These are phyloP conservation scores for Buphagus erythrorhynchus DNA, from an alignment of 2,797 vertebrate genomes.

Conservation along the genomic window DNA sequence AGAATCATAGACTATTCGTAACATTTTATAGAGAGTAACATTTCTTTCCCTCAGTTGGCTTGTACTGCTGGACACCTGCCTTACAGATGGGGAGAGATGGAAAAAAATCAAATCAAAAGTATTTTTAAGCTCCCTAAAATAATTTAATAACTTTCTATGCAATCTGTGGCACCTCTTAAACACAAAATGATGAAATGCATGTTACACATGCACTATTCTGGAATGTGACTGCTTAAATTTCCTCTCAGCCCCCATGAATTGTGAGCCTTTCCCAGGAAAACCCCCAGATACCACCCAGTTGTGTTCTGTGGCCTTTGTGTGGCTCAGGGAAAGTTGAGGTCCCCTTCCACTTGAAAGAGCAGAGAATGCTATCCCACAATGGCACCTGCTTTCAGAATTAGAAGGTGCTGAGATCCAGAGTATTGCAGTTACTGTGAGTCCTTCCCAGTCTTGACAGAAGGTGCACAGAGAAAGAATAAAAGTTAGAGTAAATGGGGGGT, in stretches of 20 bases:
- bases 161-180: conserved; percentile 61
- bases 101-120: conserved; percentile 43
- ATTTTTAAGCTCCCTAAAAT: conserved; percentile 58
- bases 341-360: background rate
- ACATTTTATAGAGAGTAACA: conserved; percentile 33
- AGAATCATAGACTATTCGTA: conserved; percentile 19
- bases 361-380: background rate
- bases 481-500: background rate
- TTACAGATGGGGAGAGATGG: conserved; percentile 30
- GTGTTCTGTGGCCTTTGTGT: background rate
- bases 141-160: conserved; percentile 56
- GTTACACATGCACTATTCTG: background rate
- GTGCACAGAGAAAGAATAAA: background rate
- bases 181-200: conserved; percentile 14
- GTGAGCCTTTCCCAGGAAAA: background rate
- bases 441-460: background rate
- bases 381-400: background rate
- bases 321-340: background rate
- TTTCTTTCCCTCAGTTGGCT: conserved; percentile 31
- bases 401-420: background rate
- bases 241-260: background rate
- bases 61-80: conserved; percentile 41
- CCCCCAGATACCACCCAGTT: background rate
- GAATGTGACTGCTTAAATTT: conserved; percentile 31
- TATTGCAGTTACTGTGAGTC: background rate